Conservation (phyloP, 2,113 vertebrate species). For the Philantomba maxwellii region DNA sequence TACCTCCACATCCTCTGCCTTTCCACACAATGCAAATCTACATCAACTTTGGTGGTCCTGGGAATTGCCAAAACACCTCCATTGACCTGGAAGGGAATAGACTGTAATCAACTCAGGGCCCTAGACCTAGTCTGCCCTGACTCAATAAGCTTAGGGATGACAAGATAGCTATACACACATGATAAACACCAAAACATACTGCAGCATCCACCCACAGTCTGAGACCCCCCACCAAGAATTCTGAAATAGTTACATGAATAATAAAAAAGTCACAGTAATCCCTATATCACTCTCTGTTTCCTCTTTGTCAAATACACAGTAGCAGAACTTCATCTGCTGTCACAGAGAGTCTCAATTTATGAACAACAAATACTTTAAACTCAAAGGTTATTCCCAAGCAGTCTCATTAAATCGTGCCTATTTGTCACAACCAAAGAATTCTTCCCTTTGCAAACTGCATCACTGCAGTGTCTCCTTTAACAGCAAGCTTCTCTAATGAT, state of each 20-base stretch:
- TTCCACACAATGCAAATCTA: not conserved
- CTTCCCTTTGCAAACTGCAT: constrained; percentile 11
- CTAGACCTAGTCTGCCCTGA: not conserved
- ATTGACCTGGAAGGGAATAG: not conserved
- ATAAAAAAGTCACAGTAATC: not conserved
- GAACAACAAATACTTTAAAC: not conserved
- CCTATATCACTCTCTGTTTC: not conserved
- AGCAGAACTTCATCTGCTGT: not conserved
- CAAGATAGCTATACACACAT: not conserved
- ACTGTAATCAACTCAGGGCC: not conserved
- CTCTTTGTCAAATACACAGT: not conserved
- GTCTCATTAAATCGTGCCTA: not conserved
- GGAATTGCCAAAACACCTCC: not conserved
- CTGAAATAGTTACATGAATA: not conserved
- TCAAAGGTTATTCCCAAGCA: not conserved
- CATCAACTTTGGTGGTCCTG: constrained; percentile 40
- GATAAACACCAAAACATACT: not conserved
- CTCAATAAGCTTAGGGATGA: not conserved
- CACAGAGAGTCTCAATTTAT: not conserved
- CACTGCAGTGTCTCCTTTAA: not conserved
- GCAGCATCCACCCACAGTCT: not conserved
- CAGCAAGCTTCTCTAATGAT: constrained; percentile 20
- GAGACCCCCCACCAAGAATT: not conserved
- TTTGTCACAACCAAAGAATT: not conserved
- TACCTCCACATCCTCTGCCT: not conserved